Evolutionary conservation across 2,888 invertebrate genomes (phyloP), one percentile per base, ranked within the genome.

Genomic region (Leucophenga maculata): DNA sequence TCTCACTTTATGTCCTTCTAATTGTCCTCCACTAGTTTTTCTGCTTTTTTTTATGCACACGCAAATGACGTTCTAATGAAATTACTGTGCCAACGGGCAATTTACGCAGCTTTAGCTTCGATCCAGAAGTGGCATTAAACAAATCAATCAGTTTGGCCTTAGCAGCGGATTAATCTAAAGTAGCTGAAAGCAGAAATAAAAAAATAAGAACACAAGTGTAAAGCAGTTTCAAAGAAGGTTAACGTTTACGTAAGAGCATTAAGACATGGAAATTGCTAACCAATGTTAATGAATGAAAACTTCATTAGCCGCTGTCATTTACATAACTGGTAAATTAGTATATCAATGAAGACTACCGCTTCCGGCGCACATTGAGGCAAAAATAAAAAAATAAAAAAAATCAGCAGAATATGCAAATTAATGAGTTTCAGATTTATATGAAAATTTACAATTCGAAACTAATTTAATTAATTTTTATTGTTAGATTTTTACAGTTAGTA

Each of bases 241-340:
- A 72, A 68, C 52, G 67, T 75, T 69, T 65, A 66, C 65, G 66
- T 48, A 59, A 44, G 20, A 6, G 54, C 69, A 67, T 55, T 6
- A 11, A 39, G 39, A 9, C 39, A 11, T 11, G 39, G 11, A 72
- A 69, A 73, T 70, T 67, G 62, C 44, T 78, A 77, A 79, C 83
- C 81, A 83, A 82, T 44, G 48, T 39, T 84, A 81, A 81, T 84
- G 83, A 83, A 81, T 77, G 82, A 73, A 79, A 82, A 77, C 83
- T 81, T 84, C 84, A 81, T 81, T 81, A 84, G 84, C 76, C 76
- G 71, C 81, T 79, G 80, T 77, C 80, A 81, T 81, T 81, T 81
- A 84, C 83, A 81, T 80, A 84, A 84, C 83, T 83, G 83, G 82
- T 83, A 75, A 77, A 39, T 39, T 39, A 39, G 39, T 39, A 11